Evolutionary conservation across 2,797 vertebrate species (phyloP), one percentile per base, ranked within the genome.

Genomic region (Lithobates pipiens): DNA sequence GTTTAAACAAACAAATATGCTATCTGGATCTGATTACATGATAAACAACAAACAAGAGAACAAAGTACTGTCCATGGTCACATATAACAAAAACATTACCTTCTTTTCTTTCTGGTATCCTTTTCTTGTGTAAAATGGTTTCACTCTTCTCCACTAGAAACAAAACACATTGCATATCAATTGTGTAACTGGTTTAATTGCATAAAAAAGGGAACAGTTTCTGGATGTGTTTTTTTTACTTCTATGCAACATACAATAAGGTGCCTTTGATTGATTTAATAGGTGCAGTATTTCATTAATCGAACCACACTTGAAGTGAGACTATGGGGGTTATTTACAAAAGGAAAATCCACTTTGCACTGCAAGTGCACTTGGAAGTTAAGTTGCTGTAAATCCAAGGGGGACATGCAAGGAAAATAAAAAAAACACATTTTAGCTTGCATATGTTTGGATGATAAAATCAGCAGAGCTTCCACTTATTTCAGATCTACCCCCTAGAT

Each of bases 41-140:
- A 29, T 67, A 67, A 67, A 67, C n/a, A 15, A 29, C 65, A 67
- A 21, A 44, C 23, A 67, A 44, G 34, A 78, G 16, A 34, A 67
- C 54, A 65, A 78, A 65, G 57, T 23, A 3, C 23, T 78, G 32
- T 27, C 27, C 36, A 67, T 65, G 4, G 23, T 39, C 34, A 13
- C 57, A 10, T 21, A 34, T 13, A 65, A 15, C 34, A 65, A 78
- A 27, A 78, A 27, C 8, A 67, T 27, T 67, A 25, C n/a, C 27
- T 29, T 29, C 65, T 61, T 61, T 67, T 29, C 27, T 23, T 65
- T 67, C 27, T 7, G 36, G 5, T n/a, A 34, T 76, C 29, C 50
- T 44, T 67, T 78, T 67, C 76, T 78, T 18, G 76, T 77, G 76
- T 44, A 65, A 77, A 44, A 67, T 67, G 36, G 76, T 77, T 65